A percentile compares a stretch with the other conserved stretches of the same genome.
Conservation (phyloP, 2,888 invertebrate genomes). For the Drosophila paracracens region DNA sequence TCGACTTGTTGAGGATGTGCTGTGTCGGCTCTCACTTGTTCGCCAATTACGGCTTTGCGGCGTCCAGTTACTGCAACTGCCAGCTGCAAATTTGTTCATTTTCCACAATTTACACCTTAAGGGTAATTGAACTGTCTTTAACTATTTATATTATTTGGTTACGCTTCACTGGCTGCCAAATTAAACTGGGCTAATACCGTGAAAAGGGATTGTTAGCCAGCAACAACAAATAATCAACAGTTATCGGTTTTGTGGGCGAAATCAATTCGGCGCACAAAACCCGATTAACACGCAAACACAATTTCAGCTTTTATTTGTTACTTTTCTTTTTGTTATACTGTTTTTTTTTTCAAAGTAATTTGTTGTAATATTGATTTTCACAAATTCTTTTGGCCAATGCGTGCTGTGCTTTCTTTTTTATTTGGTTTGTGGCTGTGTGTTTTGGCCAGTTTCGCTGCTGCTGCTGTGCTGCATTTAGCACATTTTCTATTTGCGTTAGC, state of each 20-base stretch:
- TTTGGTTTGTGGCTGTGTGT: conserved; percentile 21
- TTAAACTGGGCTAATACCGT: conserved; percentile 45
- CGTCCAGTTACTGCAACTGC: conserved; percentile 34
- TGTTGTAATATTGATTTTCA: conserved; percentile 40
- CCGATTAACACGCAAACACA: conserved; percentile 75
- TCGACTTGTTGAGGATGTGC: conserved; percentile 63
- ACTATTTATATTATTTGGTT: conserved; percentile 42
- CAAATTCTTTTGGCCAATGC: conserved; percentile 45
- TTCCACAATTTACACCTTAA: conserved; percentile 51
- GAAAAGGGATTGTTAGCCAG: conserved; percentile 18
- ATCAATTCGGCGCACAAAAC: conserved; percentile 50
- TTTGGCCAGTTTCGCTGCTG: conserved; percentile 66
- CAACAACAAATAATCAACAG: conserved; percentile 46
- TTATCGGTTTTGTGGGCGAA: conserved; percentile 51
- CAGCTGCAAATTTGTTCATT: conserved; percentile 49
- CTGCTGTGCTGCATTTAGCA: conserved; percentile 62
- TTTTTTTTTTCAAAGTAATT: conserved; percentile 31
- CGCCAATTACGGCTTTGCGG: conserved; percentile 65
- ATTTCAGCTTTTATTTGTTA: conserved; percentile 42
- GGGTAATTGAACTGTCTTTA: conserved; percentile 28
- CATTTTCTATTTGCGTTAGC: conserved; percentile 68
- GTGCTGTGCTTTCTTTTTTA: conserved; percentile 60
- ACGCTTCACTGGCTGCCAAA: conserved; percentile 37
- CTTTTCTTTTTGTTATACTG: conserved; percentile 28
- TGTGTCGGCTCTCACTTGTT: conserved; percentile 59